Conservation (phyloP, 2,113 vertebrate genomes). For the Leucopternis melanops region DNA sequence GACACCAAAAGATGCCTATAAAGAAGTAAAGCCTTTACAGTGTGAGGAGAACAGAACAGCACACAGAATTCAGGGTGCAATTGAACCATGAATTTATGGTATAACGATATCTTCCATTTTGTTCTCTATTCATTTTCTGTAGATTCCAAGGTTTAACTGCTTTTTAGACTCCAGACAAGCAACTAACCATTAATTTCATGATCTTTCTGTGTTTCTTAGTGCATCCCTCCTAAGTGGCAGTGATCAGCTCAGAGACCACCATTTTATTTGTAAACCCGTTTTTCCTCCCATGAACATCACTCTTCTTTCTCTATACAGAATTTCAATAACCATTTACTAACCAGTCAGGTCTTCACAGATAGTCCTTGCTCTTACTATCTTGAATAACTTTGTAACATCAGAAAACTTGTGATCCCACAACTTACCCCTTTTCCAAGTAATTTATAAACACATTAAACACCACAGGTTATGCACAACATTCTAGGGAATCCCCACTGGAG, state of each 20-base stretch:
- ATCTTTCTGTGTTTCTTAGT: background rate
- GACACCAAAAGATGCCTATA: background rate
- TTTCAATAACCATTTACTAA: background rate
- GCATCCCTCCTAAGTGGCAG: background rate
- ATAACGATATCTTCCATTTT: background rate
- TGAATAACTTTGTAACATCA: background rate
- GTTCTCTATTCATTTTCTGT: background rate
- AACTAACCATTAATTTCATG: background rate
- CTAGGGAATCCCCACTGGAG: background rate
- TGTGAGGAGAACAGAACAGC: background rate
- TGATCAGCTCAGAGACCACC: background rate
- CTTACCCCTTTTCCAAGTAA: background rate
- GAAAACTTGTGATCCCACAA: background rate
- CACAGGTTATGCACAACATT: background rate
- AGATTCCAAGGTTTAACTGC: background rate
- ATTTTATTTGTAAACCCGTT: background rate
- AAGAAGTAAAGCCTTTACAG: background rate
- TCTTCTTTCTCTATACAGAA: background rate
- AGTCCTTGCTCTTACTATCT: background rate
- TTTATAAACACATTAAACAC: background rate
- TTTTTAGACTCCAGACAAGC: background rate
- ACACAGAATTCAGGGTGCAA: background rate
- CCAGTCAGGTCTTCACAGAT: background rate
- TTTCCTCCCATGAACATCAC: background rate
- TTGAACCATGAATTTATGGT: background rate